Conservation (phyloP, 2,888 invertebrate genomes). For the Nipponacmea schrenckii region DNA sequence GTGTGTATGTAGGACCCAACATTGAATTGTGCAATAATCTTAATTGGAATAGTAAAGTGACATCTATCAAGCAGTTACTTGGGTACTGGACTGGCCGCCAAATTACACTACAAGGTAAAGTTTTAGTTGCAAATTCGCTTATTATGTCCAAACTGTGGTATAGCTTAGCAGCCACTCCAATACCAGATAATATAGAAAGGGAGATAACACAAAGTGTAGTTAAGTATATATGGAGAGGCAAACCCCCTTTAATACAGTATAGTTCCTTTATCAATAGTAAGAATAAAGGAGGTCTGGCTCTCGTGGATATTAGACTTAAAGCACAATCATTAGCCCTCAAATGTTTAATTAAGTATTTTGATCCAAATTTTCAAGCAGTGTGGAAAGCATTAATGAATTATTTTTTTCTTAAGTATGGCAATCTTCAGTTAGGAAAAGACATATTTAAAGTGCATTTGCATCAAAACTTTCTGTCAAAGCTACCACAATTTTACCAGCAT, state of each 20-base stretch:
- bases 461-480: no score
- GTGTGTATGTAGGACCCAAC: not conserved
- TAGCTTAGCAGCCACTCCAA: not conserved
- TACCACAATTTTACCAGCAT: no score
- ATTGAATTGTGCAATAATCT: not conserved
- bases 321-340: not conserved
- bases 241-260: not conserved
- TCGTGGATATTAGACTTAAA: not conserved
- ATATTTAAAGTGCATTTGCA: no score
- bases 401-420: not conserved
- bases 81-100: not conserved
- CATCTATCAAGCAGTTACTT: not conserved
- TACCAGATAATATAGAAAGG: not conserved
- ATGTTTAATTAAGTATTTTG: not conserved
- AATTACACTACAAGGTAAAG: slow-evolving; percentile 1
- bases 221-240: not conserved
- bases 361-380: not conserved
- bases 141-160: not conserved
- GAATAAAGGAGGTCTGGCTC: not conserved
- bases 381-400: not conserved
- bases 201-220: not conserved
- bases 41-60: not conserved
- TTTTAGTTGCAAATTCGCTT: not conserved
- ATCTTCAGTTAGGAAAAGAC: no score
- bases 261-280: not conserved